Evolutionary conservation across 2,113 vertebrate genomes (phyloP).

Genomic region (Oryzias celebensis): DNA sequence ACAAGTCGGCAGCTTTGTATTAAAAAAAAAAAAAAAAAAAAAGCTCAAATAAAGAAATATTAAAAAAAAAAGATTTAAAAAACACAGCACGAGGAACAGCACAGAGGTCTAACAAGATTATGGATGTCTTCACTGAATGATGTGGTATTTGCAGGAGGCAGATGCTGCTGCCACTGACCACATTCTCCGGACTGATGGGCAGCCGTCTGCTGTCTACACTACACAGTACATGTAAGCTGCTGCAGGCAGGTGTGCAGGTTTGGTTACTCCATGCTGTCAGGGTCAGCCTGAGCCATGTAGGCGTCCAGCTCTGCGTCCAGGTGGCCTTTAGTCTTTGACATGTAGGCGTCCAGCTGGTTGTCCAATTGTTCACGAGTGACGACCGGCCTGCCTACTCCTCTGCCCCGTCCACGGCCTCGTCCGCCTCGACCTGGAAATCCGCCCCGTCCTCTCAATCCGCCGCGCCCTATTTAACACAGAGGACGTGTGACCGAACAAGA

Average conservation of each 20-base stretch:
- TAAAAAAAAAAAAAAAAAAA: slow-evolving; percentile 1
- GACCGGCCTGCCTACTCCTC: slow-evolving; percentile 75
- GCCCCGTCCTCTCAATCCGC: slow-evolving; percentile 86
- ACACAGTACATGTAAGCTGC: slow-evolving; percentile 14
- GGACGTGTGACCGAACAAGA: not conserved
- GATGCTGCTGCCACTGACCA: slow-evolving; percentile 9
- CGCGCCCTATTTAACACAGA: slow-evolving; percentile 77
- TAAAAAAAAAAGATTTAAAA: no score
- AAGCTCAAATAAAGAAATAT: no score
- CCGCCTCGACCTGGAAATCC: slow-evolving; percentile 80
- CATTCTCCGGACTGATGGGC: not conserved
- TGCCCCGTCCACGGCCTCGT: slow-evolving; percentile 84
- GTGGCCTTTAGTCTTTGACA: slow-evolving; percentile 98
- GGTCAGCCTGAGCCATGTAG: slow-evolving; percentile 97
- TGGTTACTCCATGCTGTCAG: slow-evolving; percentile 85
- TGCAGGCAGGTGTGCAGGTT: slow-evolving; percentile 10
- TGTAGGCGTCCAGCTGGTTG: slow-evolving; percentile 96
- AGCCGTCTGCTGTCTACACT: slow-evolving; percentile 2
- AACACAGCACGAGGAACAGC: not conserved
- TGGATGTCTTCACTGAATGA: slow-evolving; percentile 14
- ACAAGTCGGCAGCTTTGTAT: not conserved
- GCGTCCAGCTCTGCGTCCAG: slow-evolving; percentile 95
- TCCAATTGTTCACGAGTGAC: slow-evolving; percentile 95
- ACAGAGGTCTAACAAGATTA: slow-evolving; percentile 2
- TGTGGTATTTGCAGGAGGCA: slow-evolving; percentile 18